These are phyloP conservation scores for Platyscelio sp. DNA, from an alignment of 2,888 invertebrate species.

Conservation along the genomic window DNA sequence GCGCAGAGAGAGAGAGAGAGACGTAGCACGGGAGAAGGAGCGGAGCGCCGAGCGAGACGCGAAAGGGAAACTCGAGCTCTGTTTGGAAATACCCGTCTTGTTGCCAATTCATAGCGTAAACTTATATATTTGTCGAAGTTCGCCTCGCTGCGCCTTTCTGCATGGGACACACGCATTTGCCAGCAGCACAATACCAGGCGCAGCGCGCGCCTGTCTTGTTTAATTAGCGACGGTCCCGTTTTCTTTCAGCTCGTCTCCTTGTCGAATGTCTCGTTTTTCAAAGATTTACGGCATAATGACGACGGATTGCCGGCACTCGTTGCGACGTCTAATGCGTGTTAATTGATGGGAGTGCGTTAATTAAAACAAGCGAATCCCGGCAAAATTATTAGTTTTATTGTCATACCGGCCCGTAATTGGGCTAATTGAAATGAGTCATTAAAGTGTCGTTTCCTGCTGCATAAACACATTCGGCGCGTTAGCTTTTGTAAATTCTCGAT, in stretches of 20 bases:
- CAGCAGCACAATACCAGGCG: background rate
- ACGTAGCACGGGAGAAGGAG: too few relatives aligned
- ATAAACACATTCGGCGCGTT: too few relatives aligned
- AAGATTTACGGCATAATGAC: constrained; percentile 40
- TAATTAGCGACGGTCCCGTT: constrained; percentile 35
- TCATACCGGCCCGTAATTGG: background rate
- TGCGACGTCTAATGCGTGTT: constrained; percentile 20
- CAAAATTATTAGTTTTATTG: constrained; percentile 19
- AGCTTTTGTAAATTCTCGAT: too few relatives aligned
- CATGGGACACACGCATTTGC: constrained; percentile 15
- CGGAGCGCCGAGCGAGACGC: constrained; percentile 14
- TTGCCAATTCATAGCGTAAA: constrained; percentile 45
- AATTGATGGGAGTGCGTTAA: constrained; percentile 24
- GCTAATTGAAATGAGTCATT: constrained; percentile 9
- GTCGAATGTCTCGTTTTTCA: constrained; percentile 27
- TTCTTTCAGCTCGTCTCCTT: constrained; percentile 10
- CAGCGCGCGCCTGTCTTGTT: constrained; percentile 23
- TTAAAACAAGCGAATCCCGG: constrained; percentile 1
- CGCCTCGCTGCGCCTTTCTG: constrained; percentile 7
- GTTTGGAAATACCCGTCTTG: constrained; percentile 46
- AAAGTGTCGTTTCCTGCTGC: background rate
- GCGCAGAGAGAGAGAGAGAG: too few relatives aligned
- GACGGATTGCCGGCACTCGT: constrained; percentile 9
- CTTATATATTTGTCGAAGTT: constrained; percentile 34
- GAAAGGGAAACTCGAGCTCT: constrained; percentile 52